Evolutionary conservation across 2,113 vertebrate genomes (phyloP).

Genomic region (Oceanodroma tethys): DNA sequence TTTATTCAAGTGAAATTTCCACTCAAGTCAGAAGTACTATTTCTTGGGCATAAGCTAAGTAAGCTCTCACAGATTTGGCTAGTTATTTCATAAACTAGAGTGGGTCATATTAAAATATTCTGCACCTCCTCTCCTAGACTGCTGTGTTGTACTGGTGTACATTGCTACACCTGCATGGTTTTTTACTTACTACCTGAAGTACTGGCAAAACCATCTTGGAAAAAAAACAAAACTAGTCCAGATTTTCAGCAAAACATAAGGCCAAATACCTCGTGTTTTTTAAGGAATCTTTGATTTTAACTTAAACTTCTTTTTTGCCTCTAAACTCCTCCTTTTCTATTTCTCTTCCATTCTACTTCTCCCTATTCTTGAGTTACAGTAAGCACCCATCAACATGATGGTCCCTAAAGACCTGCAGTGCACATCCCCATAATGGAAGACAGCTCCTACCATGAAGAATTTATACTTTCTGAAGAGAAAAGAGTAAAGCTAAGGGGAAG

Average conservation of each 20-base stretch:
- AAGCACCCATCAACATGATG: neutral
- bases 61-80: neutral
- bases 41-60: neutral
- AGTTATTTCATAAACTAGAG: neutral
- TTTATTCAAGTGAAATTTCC: neutral
- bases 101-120: neutral
- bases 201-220: neutral
- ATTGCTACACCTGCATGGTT: neutral
- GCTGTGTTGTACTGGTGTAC: neutral
- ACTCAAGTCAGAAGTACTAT: neutral
- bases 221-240: neutral
- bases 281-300: neutral
- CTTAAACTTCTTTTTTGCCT: neutral
- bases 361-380: neutral
- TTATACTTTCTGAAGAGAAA: neutral
- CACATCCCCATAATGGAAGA: neutral
- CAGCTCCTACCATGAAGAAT: neutral
- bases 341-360: neutral
- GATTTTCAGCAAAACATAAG: neutral
- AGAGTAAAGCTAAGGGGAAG: neutral
- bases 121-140: neutral
- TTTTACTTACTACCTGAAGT: neutral
- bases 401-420: neutral
- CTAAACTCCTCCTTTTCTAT: neutral
- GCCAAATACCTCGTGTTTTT: neutral